Evolutionary conservation across 2,888 invertebrate genomes (phyloP), one percentile per base, ranked within the genome.

Genomic region (Nezara viridula): DNA sequence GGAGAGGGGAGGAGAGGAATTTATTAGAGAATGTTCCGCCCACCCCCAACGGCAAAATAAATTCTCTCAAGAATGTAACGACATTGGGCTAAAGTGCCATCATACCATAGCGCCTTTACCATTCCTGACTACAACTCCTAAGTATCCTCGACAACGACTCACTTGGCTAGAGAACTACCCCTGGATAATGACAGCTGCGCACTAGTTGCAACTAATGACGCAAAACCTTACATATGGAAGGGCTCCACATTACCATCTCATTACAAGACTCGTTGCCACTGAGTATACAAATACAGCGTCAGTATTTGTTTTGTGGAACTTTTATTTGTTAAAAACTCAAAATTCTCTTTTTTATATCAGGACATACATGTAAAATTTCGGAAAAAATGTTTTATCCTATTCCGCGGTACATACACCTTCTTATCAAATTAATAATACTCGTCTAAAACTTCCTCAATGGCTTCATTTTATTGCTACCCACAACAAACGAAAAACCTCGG

Each of bases 71-170:
- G 32, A 81, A 81, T n/a, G 81, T 81, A 81, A 81, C 6, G 81
- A 81, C n/a, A 81, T 81, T 47, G 37, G 81, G 44, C 44, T 81
- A 81, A 81, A 81, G 81, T 81, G 81, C 81, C 81, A 44, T 81
- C 24, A 47, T 44, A 47, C 44, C n/a, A 21, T 77, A 1, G 21
- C 81, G 44, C 16, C 81, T 44, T 44, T 81, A 81, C 81, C 81
- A 81, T 81, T 47, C n/a, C 40, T 40, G 40, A 24, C 24, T n/a
- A n/a, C n/a, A n/a, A n/a, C n/a, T n/a, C n/a, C n/a, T n/a, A 55
- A 21, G 12, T 2, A 21, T 52, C 50, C 55, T 55, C 14, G n/a
- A 55, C 6, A 14, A 47, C 14, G 81, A n/a, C 81, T n/a, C 44
- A 81, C 47, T 81, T 44, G 5, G 81, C 81, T 24, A n/a, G n/a